Evolutionary conservation across 2,113 vertebrate species (phyloP).

Genomic region (Desmodus rotundus): DNA sequence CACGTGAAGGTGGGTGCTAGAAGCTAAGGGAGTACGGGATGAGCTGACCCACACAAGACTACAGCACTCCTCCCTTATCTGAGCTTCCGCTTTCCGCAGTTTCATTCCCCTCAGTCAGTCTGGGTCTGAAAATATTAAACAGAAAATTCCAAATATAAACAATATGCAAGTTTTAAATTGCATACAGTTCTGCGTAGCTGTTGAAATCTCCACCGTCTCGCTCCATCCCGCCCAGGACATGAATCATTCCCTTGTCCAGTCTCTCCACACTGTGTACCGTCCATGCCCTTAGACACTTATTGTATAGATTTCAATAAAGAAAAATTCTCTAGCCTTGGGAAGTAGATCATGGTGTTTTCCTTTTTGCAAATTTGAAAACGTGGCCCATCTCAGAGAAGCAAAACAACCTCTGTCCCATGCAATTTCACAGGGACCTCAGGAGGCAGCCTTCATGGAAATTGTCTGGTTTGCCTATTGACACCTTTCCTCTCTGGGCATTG

Average conservation of each 20-base stretch:
- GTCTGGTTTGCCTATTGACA: background rate
- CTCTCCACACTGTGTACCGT: background rate
- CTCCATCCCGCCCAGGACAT: background rate
- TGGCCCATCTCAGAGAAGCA: background rate
- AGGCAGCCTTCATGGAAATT: background rate
- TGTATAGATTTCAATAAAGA: background rate
- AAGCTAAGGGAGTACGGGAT: background rate
- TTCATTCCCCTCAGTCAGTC: background rate
- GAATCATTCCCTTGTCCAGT: background rate
- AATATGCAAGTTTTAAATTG: background rate
- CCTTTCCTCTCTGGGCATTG: conserved; percentile 50
- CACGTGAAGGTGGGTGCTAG: background rate
- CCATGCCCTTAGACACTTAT: background rate
- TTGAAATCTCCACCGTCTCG: background rate
- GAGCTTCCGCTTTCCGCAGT: background rate
- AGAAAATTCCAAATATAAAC: background rate
- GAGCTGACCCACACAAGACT: background rate
- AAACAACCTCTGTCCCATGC: background rate
- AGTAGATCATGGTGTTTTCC: conserved; percentile 46
- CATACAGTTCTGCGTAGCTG: background rate
- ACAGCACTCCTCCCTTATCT: background rate
- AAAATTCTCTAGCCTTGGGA: background rate
- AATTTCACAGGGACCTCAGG: background rate
- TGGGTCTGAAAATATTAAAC: background rate
- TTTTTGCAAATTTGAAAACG: conserved; percentile 39